phyloP scores from a whole-genome alignment of 30 jellyfish, hydroid and myxozoan species.

The Turritopsis dohrnii region DNA sequence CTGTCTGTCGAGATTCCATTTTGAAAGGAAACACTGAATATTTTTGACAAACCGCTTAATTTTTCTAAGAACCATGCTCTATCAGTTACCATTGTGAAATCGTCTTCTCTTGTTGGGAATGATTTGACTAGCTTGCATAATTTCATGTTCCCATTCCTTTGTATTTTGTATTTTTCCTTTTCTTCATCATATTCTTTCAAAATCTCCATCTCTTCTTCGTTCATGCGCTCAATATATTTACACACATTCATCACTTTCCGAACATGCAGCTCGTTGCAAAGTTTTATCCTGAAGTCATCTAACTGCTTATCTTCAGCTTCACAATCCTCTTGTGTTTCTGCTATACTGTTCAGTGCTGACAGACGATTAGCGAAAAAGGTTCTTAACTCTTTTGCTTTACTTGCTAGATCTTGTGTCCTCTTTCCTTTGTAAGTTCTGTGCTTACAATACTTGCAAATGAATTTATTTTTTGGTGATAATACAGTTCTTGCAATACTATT shows the following conservation, averaged over 20 bases:
- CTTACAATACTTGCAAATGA: neutral
- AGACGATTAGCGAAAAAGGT: neutral
- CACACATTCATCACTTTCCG: neutral
- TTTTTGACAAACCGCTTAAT: too few relatives aligned
- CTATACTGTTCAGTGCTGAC: neutral
- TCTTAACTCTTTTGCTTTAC: neutral
- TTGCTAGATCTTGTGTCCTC: neutral
- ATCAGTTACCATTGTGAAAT: too few relatives aligned
- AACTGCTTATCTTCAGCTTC: neutral
- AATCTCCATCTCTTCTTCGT: neutral
- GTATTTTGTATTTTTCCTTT: neutral
- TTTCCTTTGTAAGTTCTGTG: neutral
- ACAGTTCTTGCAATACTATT: neutral
- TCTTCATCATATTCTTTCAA: neutral
- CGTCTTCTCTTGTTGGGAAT: too few relatives aligned
- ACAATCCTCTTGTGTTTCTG: neutral
- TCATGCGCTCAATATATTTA: neutral
- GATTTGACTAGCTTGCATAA: too few relatives aligned
- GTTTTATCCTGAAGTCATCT: neutral
- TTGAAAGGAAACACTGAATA: too few relatives aligned
- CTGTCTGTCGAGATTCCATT: too few relatives aligned
- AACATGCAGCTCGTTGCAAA: neutral
- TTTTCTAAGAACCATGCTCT: too few relatives aligned
- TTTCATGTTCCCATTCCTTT: too few relatives aligned
- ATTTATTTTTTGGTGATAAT: too few relatives aligned